phyloP scores from a whole-genome alignment of 2,888 invertebrate genomes.

The Amphipoea lucens region DNA sequence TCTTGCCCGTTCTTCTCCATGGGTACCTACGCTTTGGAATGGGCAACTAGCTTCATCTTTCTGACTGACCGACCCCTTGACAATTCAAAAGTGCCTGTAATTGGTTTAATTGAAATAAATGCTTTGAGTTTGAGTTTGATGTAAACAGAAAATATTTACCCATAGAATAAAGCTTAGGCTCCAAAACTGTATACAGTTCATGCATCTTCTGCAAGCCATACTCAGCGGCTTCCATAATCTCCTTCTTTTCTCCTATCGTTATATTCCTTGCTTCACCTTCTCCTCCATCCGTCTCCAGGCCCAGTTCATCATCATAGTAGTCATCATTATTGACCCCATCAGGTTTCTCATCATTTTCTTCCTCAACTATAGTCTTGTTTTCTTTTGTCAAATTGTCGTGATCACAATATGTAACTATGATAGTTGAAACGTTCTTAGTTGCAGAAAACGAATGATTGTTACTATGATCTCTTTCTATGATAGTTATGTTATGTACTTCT shows the following conservation, averaged over 20 bases:
- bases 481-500: conserved; percentile 85
- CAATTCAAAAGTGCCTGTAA: too few species aligned
- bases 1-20: too few species aligned
- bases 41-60: too few species aligned
- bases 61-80: too few species aligned
- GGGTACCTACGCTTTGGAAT: too few species aligned
- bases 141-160: conserved; percentile 85
- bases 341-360: conserved; percentile 62
- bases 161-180: conserved; percentile 92
- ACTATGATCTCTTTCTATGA: conserved; percentile 84
- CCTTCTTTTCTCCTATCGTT: conserved; percentile 80
- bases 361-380: conserved; percentile 66
- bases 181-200: conserved; percentile 91
- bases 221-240: conserved; percentile 92
- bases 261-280: conserved; percentile 69
- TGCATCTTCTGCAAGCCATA: conserved; percentile 92
- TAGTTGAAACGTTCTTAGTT: conserved; percentile 85
- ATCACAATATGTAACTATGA: conserved; percentile 86
- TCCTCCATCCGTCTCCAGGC: conserved; percentile 59
- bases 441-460: conserved; percentile 82
- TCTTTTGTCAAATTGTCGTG: conserved; percentile 77
- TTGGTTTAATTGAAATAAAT: too few species aligned
- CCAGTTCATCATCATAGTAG: conserved; percentile 68
- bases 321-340: conserved; percentile 59
- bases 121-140: too few species aligned